Base-by-base conservation (phyloP, 2,113 vertebrate species). In the Panurus biarmicus region DNA sequence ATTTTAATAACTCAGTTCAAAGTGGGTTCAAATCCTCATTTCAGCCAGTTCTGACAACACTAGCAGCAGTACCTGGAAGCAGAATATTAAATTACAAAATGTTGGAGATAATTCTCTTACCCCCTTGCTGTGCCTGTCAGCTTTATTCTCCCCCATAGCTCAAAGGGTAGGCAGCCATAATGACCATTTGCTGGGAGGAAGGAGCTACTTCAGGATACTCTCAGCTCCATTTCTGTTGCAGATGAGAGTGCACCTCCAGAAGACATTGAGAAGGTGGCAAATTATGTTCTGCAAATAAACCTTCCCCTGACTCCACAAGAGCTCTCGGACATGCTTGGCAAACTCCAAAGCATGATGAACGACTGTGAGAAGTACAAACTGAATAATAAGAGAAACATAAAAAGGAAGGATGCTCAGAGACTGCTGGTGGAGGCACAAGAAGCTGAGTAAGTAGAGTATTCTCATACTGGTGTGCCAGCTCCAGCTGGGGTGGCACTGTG, bases 261-360 rank as follows among this genome's bases (percentile, higher is more conserved):
- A 85, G 98, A 99, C 90, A 98, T 98, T 25, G 97, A 99, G 84
- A 98, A 97, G 76, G 95, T 99, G 90, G 97, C 98, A 40, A 97
- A 92, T 76, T 91, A 71, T 5, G 97, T 99, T 35, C 96, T 99
- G 88, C 96, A 94, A 42, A 98, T 98, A 95, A 96, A 97, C 60
- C 86, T 99, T 69, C 97, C 98, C 33, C 58, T 67, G 35, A 97
- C 97, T 13, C 96, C 97, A 5, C 96, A 85, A 89, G 97, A 98
- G 65, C 96, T 98, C 85, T 95, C 18, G 3, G 80, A 90, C 42
- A 96, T 98, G 96, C 97, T 98, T 79, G 56, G 94, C 51, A 96
- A 98, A 73, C 97, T 98, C 95, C 88, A 89, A 67, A 95, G 90
- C 51, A 56, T 98, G 38, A 53, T 95, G 38, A 93, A 80, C 19